These are phyloP conservation scores for Haplochromis burtoni DNA, from an alignment of 2,113 vertebrate species.

Conservation along the genomic window DNA sequence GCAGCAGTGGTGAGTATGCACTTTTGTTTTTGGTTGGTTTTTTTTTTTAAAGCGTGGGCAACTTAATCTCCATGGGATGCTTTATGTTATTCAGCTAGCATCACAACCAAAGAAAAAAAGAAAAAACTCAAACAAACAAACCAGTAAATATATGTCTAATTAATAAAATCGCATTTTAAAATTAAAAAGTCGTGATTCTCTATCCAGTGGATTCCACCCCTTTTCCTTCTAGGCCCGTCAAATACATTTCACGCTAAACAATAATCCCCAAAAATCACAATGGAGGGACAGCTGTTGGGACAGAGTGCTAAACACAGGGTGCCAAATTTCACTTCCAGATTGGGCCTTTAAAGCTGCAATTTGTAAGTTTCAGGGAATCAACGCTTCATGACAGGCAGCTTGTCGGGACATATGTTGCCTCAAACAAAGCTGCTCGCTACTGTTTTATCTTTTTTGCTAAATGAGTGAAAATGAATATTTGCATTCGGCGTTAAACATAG, in stretches of 20 bases:
- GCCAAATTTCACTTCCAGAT: conserved; percentile 61
- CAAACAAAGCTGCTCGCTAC: conserved; percentile 24
- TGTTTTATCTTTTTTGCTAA: conserved; percentile 31
- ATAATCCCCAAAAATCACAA: conserved; percentile 18
- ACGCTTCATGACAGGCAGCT: conserved; percentile 48
- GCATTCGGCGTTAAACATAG: conserved; percentile 48
- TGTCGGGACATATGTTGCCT: conserved; percentile 44
- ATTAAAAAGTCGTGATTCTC: not conserved
- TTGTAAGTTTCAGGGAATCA: conserved; percentile 65
- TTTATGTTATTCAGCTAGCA: not conserved
- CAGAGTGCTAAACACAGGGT: conserved; percentile 6
- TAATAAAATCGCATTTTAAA: not conserved
- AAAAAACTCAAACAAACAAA: not conserved
- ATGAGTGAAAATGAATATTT: conserved; percentile 35
- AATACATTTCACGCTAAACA: not conserved
- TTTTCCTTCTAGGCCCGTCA: not conserved
- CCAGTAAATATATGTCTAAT: not conserved
- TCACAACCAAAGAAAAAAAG: not conserved
- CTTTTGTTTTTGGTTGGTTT: not conserved
- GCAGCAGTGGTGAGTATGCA: not conserved
- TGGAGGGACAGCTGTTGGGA: conserved; percentile 38
- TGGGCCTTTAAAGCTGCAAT: conserved; percentile 70
- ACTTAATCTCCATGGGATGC: not conserved
- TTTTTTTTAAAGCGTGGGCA: not conserved
- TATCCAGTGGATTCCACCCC: not conserved